Conservation (phyloP, 2,113 vertebrate genomes). For the Trochalopteron elliotii region DNA sequence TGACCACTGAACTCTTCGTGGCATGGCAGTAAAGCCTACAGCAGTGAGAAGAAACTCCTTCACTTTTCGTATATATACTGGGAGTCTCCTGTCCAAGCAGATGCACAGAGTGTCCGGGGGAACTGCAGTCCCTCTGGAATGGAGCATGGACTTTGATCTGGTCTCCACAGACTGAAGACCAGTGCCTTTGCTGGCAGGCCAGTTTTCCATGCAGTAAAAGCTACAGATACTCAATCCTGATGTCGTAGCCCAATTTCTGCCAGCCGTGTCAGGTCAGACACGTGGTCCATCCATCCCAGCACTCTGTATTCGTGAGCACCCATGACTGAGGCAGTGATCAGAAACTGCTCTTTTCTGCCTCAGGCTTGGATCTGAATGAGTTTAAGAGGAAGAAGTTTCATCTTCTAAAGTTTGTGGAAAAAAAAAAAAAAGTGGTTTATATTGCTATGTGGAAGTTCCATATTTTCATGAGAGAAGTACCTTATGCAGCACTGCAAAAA, state of each 20-base stretch:
- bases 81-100: neutral
- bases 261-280: accelerated
- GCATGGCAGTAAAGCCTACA: neutral
- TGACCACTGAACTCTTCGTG: neutral
- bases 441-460: neutral
- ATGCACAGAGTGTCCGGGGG: neutral
- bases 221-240: neutral
- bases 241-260: neutral
- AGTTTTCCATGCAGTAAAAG: neutral
- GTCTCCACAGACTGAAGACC: neutral
- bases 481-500: neutral
- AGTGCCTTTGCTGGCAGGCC: neutral
- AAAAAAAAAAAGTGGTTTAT: neutral
- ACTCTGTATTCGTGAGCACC: neutral
- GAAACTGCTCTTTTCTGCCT: neutral
- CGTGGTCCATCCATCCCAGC: neutral
- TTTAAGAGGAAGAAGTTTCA: neutral
- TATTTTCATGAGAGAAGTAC: neutral
- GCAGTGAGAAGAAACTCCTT: neutral
- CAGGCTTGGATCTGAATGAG: neutral
- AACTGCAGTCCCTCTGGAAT: neutral
- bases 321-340: neutral
- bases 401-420: neutral
- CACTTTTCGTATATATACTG: neutral
- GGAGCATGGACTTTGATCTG: neutral